Evolutionary conservation across 1,140 invertebrate genomes (phyloP), one percentile per base, ranked within the genome.

Genomic region (Brachionus asplanchnoidis): DNA sequence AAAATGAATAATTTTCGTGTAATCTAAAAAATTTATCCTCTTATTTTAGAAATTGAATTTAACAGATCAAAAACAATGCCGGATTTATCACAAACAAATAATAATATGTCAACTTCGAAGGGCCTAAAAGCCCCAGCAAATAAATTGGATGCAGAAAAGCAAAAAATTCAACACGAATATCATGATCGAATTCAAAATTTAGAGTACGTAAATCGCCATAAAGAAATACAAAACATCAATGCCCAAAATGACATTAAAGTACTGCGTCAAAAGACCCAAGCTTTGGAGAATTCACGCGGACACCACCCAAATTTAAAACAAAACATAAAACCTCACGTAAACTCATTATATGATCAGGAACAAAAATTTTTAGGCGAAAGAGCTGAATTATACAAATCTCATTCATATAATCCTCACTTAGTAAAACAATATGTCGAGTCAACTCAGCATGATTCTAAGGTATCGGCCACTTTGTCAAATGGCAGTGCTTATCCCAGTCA

Each of bases 51-150:
- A 53, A 80, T 60, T n/a, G 77, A 80, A 56, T 68, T 82, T 82
- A 68, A 82, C 65, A 23, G 79, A 65, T 60, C 79, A 20, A 65
- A 82, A 65, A 82, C 79, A 28, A 82, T 82, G 79, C 79, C 79
- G 1, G 56, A 65, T 40, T 32, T 82, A 17, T 32, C 23, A 53
- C 17, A 7, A 40, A 26, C 44, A 53, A 36, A 32, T 9, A 50
- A 1, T 17, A 36, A 70, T 70, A 0, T 70, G 3, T n/a, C 9
- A 32, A 70, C 5, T 73, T 23, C 9, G 4, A 68, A 42, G 26
- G 14, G 44, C 26, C 20, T 12, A 17, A 68, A 60, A 60, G 40
- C 12, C 1, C 79, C 53, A 6, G 6, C 53, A 4, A 82, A 82
- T 60, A 68, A 82, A 68, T 56, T 68, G 12, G 73, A 77, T 60